phyloP scores from a whole-genome alignment of 2,888 invertebrate species.

The Lacanobia wlatinum region DNA sequence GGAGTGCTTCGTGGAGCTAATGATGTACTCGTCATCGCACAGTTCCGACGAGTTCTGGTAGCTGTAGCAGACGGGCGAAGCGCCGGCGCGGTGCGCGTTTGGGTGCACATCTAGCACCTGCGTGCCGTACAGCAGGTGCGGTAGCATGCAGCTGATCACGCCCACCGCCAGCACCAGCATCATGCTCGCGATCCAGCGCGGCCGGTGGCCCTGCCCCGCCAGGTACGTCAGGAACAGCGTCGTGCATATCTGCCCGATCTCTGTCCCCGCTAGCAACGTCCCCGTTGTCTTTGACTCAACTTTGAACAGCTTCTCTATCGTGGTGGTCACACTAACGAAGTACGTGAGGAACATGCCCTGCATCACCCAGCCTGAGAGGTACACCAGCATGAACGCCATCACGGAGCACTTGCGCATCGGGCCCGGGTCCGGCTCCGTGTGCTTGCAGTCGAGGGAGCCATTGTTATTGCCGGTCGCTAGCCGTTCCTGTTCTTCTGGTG shows the following conservation, averaged over 20 bases:
- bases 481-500: slow-evolving; percentile 88
- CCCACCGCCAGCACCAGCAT: slow-evolving; percentile 97
- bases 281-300: slow-evolving; percentile 98
- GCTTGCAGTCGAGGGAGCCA: slow-evolving; percentile 94
- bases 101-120: slow-evolving; percentile 91
- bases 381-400: slow-evolving; percentile 97
- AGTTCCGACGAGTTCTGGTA: slow-evolving; percentile 73
- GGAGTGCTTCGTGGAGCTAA: slow-evolving; percentile 93
- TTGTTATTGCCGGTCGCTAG: slow-evolving; percentile 92
- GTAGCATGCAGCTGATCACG: slow-evolving; percentile 96
- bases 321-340: slow-evolving; percentile 98
- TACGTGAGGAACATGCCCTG: slow-evolving; percentile 98
- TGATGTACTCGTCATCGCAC: slow-evolving; percentile 92
- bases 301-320: slow-evolving; percentile 97
- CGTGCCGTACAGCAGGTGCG: slow-evolving; percentile 96
- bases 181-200: slow-evolving; percentile 98
- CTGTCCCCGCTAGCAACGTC: slow-evolving; percentile 96
- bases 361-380: slow-evolving; percentile 96
- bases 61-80: slow-evolving; percentile 80
- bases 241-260: slow-evolving; percentile 98
- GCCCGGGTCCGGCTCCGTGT: slow-evolving; percentile 88
- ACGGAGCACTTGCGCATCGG: slow-evolving; percentile 91
- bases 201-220: slow-evolving; percentile 97
- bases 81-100: slow-evolving; percentile 80
- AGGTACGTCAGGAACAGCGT: slow-evolving; percentile 96